Base-by-base conservation (phyloP, 2,797 vertebrate species). In the Gallinago nigripennis region DNA sequence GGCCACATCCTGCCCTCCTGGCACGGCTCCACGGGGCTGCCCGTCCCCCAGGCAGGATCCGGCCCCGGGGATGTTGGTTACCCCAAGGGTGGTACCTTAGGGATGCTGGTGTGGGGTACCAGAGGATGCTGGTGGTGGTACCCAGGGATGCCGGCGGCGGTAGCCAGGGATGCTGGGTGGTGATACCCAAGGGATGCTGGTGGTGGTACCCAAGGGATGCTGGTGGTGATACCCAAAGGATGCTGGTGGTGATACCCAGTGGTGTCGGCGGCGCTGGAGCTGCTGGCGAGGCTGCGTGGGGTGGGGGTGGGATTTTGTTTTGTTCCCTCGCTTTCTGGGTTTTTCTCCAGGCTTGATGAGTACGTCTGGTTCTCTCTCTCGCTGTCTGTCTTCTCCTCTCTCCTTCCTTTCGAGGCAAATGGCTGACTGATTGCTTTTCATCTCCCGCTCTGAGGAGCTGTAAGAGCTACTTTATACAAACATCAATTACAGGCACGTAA, bases 381-480 rank as follows among this genome's bases (percentile, higher is more conserved):
- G 30, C 95, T 96, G 95, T 94, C 94, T 93, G 80, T 93, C 95
- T 88, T 94, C 76, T 89, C 68, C 92, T 94, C 82, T 92, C 92
- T 83, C 92, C 89, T 95, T 84, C 95, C 85, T 97, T 98, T 95
- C 58, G 96, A 98, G 98, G 97, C 95, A 97, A 98, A 97, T 96
- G 97, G 97, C 97, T 98, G 98, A 97, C 94, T 95, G 98, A 98
- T 97, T 96, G 97, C 96, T 97, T 98, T 97, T 98, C 97, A 97
- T 98, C 97, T 96, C 95, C 92, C 80, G 89, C 97, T 97, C 95
- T 95, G 97, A 98, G 98, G 96, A 97, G 97, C 97, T 97, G 97
- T 97, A 96, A 98, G 97, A 98, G 97, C 97, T 97, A 95, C 98
- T 98, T 98, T 97, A 97, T 97, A 95, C 97, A 97, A 98, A 98